Percentiles rank a stretch among this genome's conserved stretches.
These are phyloP conservation scores for Anagrus nilaparvatae DNA, from an alignment of 1,140 invertebrate species.

Conservation along the genomic window DNA sequence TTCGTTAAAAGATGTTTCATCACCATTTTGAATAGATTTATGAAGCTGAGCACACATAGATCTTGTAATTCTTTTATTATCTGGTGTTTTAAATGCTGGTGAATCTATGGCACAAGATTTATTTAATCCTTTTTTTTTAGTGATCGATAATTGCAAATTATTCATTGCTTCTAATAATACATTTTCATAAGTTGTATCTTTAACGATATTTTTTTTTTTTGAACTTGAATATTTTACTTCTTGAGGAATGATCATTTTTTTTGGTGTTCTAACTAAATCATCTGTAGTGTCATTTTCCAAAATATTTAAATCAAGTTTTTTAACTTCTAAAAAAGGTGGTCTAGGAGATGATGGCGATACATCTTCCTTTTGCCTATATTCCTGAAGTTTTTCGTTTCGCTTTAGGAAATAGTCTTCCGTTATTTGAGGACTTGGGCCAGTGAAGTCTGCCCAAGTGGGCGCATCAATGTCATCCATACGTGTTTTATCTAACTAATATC, in stretches of 20 bases:
- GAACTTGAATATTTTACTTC: slow-evolving; percentile 18
- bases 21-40: background rate
- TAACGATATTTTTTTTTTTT: slow-evolving; percentile 14
- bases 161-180: slow-evolving; percentile 22
- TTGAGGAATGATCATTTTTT: slow-evolving; percentile 19
- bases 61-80: slow-evolving; percentile 15
- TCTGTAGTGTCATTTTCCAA: slow-evolving; percentile 13
- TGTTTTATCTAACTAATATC: background rate
- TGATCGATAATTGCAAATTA: slow-evolving; percentile 22
- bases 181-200: slow-evolving; percentile 24
- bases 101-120: slow-evolving; percentile 16
- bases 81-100: slow-evolving; percentile 19
- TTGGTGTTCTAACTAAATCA: slow-evolving; percentile 22
- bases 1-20: background rate
- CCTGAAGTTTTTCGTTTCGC: slow-evolving; percentile 12
- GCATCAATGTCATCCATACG: slow-evolving; percentile 28
- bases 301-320: slow-evolving; percentile 3
- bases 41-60: slow-evolving; percentile 13
- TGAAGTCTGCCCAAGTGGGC: slow-evolving; percentile 34
- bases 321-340: slow-evolving; percentile 3
- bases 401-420: slow-evolving; percentile 26
- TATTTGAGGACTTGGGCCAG: slow-evolving; percentile 20
- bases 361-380: slow-evolving; percentile 12
- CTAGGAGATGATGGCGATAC: background rate
- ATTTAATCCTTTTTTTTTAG: slow-evolving; percentile 10